Base-by-base conservation (phyloP, 2,797 vertebrate genomes). In the Hoplostethus atlanticus region DNA sequence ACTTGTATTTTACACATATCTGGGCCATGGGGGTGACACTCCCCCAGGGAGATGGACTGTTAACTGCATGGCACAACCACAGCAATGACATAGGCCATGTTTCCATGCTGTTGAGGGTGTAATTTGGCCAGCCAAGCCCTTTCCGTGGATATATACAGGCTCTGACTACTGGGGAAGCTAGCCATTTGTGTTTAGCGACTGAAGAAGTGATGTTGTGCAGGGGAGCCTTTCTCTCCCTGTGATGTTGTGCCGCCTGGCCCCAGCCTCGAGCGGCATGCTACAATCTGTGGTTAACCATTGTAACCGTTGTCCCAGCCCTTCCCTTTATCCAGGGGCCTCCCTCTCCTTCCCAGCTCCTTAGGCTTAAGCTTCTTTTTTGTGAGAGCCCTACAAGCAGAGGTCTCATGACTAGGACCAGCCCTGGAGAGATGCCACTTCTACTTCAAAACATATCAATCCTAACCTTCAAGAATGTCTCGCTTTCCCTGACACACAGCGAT, bases 251-350 rank as follows among this genome's bases (percentile, higher is more conserved):
- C 81, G 78, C 79, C 80, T 77, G 85, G 76, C 77, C 79, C 83
- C 80, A 60, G 87, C 69, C 81, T 72, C 38, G 52, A 87, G 85
- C 68, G 6, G 71, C 84, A 80, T 62, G 80, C 88, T 83, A 77
- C 83, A 72, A 84, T 88, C 76, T 89, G 91, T 72, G 93, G 93
- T 94, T 92, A 92, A 93, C 93, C 93, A 87, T 77, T 64, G 84
- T 92, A 92, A 93, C 93, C 93, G 86, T 77, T 64, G 84, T 91
- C 90, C 85, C 83, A 62, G 84, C 81, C 85, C 84, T 82, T 84
- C 85, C 66, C 86, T 90, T 79, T 56, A 90, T 80, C 74, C 84
- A 54, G 57, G 71, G 80, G 80, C 84, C 87, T 87, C 81, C 75
- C 83, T 78, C 75, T 57, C 58, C 64, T 77, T 71, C 68, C 48